These are phyloP conservation scores for Andrena trimmerana DNA, from an alignment of 2,888 invertebrate species.

Conservation along the genomic window DNA sequence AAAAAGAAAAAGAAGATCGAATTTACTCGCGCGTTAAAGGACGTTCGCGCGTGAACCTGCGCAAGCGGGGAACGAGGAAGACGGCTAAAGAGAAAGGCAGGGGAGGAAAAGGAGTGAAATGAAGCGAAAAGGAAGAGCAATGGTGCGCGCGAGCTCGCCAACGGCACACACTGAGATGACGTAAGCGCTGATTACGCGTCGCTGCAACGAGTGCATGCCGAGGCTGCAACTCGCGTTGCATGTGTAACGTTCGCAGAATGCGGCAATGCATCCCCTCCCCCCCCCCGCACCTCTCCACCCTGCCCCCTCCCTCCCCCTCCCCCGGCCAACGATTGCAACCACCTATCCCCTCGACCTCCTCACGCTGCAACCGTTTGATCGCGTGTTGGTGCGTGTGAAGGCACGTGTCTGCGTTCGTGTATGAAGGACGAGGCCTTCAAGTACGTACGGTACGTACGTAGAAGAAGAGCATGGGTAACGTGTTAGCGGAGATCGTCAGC, in stretches of 20 bases:
- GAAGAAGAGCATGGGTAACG: constrained; percentile 26
- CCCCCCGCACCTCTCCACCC: background rate
- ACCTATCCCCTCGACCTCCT: background rate
- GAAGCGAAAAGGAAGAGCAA: constrained; percentile 55
- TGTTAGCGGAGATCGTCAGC: constrained; percentile 69
- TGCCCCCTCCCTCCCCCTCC: too few relatives aligned
- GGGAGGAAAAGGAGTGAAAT: constrained; percentile 22
- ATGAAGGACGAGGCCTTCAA: constrained; percentile 78
- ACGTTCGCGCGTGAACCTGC: constrained; percentile 19
- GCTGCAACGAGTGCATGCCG: constrained; percentile 58
- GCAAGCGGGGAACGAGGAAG: constrained; percentile 30
- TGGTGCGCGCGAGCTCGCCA: constrained; percentile 58
- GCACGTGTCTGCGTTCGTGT: constrained; percentile 42
- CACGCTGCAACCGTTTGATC: constrained; percentile 28
- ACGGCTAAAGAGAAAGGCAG: constrained; percentile 5
- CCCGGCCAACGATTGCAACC: background rate
- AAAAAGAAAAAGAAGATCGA: too few relatives aligned
- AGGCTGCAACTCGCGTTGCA: constrained; percentile 61
- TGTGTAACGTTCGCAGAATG: constrained; percentile 69
- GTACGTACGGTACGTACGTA: constrained; percentile 53
- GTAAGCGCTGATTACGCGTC: constrained; percentile 75
- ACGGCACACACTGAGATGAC: constrained; percentile 67
- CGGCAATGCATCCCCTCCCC: constrained; percentile 59
- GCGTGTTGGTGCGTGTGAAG: constrained; percentile 30
- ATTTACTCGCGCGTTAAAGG: background rate